Base-by-base conservation (phyloP, 2,888 invertebrate species). In the Athrips mouffetella region DNA sequence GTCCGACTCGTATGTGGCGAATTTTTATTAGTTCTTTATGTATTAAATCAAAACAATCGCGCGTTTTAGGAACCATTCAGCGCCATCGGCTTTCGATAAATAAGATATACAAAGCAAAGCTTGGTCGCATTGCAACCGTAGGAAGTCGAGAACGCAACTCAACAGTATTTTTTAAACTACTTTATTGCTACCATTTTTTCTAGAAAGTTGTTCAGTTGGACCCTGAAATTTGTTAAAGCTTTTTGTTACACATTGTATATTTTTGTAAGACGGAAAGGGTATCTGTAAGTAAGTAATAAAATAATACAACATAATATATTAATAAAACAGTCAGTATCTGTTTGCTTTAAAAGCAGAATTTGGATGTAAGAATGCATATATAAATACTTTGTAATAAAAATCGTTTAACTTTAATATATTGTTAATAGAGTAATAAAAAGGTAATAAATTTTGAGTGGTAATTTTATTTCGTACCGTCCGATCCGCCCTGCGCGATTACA, bases 191-290 rank as follows among this genome's bases (percentile, higher is more conserved):
- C 7, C n/a, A 27, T 2, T 27, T 27, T 4, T n/a, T 2, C 7
- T 7, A 27, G n/a, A 10, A 2, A 10, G 4, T 7, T 7, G 2
- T 10, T 27, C 27, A 2, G 4, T 15, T 6, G 1, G 15, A 3
- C 2, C 11, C 11, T 11, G 1, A n/a, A 30, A 30, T 7, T 11
- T 30, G 11, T n/a, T 6, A 7, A 15, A 20, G 21, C 37, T 21
- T 21, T 37, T 20, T 33, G 18, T 45, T 44, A 51, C 45, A 51
- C 50, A 50, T 49, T 45, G 30, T 53, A 45, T 47, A 13, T 53
- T 5, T 50, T 10, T 35, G 20, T 49, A 49, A 56, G 46, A 48
- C 48, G 65, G 56, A 55, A 52, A 53, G 62, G 63, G 65, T 64
- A 59, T 53, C 41, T 50, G 25, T 58, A 60, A 61, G 59, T 40